Conservation (phyloP, 2,888 invertebrate species). For the Nycteola revayana region DNA sequence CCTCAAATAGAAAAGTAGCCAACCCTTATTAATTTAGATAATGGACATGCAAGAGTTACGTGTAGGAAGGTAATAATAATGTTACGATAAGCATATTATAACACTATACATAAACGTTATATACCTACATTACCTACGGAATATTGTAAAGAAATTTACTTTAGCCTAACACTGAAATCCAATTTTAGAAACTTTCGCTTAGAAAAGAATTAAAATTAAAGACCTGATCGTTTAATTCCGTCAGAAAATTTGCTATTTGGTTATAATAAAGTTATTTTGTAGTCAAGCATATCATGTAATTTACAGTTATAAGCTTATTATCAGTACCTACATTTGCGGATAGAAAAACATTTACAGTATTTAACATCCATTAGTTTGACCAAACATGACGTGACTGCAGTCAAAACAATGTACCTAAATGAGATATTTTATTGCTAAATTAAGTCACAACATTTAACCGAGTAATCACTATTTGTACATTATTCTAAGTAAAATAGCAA, state of each 20-base stretch:
- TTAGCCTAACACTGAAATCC: too few relatives aligned
- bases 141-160: too few relatives aligned
- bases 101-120: too few relatives aligned
- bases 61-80: conserved; percentile 24
- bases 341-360: conserved; percentile 22
- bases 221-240: too few relatives aligned
- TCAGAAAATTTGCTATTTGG: too few relatives aligned
- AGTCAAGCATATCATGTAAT: too few relatives aligned
- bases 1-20: conserved; percentile 17
- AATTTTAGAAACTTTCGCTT: too few relatives aligned
- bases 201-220: too few relatives aligned
- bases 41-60: conserved; percentile 21
- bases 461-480: conserved; percentile 16
- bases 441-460: conserved; percentile 8
- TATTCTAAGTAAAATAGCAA: conserved; percentile 22
- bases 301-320: too few relatives aligned
- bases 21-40: conserved; percentile 14
- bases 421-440: conserved; percentile 21
- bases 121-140: too few relatives aligned
- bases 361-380: conserved; percentile 30
- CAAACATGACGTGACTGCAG: conserved; percentile 27
- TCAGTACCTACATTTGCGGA: conserved; percentile 8
- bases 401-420: conserved; percentile 29
- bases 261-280: too few relatives aligned
- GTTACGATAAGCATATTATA: conserved; percentile 26